Conservation (phyloP, 2,888 invertebrate species). For the Netelia melanura region DNA sequence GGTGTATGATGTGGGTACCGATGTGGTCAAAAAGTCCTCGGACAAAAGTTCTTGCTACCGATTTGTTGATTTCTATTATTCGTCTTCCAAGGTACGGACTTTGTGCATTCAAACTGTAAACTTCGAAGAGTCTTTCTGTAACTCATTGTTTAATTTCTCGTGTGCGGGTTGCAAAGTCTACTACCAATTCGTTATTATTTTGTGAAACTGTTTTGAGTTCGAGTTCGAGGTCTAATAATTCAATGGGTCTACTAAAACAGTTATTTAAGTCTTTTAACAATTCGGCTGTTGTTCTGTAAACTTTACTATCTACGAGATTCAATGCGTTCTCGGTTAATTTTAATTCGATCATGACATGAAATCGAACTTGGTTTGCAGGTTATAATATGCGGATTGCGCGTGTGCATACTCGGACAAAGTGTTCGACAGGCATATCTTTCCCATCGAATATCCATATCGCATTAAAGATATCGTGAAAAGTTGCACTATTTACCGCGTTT, state of each 20-base stretch:
- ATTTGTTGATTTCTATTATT: not conserved
- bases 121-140: not conserved
- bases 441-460: conserved; percentile 8
- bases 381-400: too few relatives aligned
- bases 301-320: conserved; percentile 3
- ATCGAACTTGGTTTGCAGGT: too few relatives aligned
- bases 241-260: too few relatives aligned
- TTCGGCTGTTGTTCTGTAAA: not conserved
- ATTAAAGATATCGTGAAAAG: conserved; percentile 6
- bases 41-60: not conserved
- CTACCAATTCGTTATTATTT: conserved; percentile 17
- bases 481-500: not conserved
- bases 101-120: not conserved
- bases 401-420: too few relatives aligned
- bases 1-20: not conserved
- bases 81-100: not conserved
- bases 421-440: conserved; percentile 5
- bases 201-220: conserved; percentile 4
- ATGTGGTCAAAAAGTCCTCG: not conserved
- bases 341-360: not conserved
- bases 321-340: not conserved
- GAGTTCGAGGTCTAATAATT: conserved; percentile 12
- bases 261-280: too few relatives aligned
- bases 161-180: not conserved
- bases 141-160: not conserved